phyloP scores from a whole-genome alignment of 2,113 vertebrate genomes.

The Grammomys surdaster region DNA sequence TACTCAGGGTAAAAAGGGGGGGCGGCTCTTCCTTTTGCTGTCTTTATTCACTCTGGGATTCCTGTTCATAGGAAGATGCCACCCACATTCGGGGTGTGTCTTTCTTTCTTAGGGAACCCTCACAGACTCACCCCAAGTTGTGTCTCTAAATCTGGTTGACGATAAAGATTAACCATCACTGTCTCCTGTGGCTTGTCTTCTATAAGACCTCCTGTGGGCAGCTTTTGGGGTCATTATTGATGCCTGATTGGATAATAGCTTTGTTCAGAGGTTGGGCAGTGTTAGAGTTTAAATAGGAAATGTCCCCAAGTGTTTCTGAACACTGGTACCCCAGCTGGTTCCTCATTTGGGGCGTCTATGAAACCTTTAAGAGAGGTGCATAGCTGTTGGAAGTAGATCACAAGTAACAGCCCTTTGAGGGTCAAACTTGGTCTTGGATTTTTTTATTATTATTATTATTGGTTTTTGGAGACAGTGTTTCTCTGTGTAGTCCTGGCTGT shows the following conservation, averaged over 20 bases:
- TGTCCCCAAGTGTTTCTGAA: not conserved
- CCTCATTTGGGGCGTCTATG: no score
- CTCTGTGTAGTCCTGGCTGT: no score
- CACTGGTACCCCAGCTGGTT: not conserved
- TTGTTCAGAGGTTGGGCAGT: not conserved
- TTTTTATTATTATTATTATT: no score
- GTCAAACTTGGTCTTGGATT: not conserved
- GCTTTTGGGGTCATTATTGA: not conserved
- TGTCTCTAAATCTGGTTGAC: not conserved
- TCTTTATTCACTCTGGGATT: not conserved
- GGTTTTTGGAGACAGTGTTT: no score
- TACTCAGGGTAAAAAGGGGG: not conserved
- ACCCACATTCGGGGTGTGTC: not conserved
- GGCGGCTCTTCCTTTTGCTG: not conserved
- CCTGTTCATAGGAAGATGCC: not conserved
- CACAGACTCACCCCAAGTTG: not conserved
- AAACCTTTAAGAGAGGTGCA: no score
- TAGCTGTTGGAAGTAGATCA: not conserved
- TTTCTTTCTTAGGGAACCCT: not conserved
- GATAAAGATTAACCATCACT: not conserved
- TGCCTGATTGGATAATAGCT: not conserved
- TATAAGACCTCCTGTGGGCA: not conserved
- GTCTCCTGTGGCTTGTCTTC: not conserved
- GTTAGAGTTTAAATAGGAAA: not conserved
- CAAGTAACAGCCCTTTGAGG: not conserved